These are phyloP conservation scores for Neogobius melanostomus DNA, from an alignment of 2,113 vertebrate genomes.

Conservation along the genomic window DNA sequence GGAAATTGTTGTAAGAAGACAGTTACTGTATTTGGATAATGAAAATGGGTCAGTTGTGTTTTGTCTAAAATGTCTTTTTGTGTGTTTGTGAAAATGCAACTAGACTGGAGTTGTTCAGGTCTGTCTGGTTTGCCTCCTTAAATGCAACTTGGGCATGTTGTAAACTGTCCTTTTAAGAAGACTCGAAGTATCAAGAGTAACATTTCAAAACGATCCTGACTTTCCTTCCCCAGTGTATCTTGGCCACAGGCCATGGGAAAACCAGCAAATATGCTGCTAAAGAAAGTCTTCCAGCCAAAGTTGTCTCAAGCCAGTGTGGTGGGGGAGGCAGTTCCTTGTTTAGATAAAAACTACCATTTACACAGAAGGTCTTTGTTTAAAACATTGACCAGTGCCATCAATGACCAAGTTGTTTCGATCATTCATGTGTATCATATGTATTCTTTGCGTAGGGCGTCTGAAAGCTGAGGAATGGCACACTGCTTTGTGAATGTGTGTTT, in stretches of 20 bases:
- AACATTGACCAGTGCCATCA: slow-evolving; percentile 11
- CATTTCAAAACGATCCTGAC: slow-evolving; percentile 3
- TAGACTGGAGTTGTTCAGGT: slow-evolving; percentile 29
- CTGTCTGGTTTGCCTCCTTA: slow-evolving; percentile 22
- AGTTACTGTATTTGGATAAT: neutral
- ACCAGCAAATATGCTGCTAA: slow-evolving; percentile 26
- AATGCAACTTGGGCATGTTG: neutral
- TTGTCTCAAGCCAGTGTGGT: slow-evolving; percentile 30
- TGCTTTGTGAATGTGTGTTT: slow-evolving; percentile 24
- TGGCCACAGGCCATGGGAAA: slow-evolving; percentile 50
- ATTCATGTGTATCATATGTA: slow-evolving; percentile 7
- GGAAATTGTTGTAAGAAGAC: neutral
- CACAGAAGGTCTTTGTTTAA: slow-evolving; percentile 53
- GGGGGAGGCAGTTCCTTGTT: slow-evolving; percentile 28
- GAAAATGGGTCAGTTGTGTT: neutral
- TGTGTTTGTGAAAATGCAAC: neutral
- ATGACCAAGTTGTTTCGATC: slow-evolving; percentile 18
- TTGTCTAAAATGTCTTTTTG: neutral
- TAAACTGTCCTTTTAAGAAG: neutral
- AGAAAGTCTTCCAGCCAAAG: slow-evolving; percentile 41
- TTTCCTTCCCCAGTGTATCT: slow-evolving; percentile 14
- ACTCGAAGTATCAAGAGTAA: neutral
- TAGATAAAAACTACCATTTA: slow-evolving; percentile 45
- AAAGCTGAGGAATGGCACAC: slow-evolving; percentile 46
- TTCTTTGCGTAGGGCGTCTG: slow-evolving; percentile 29